These are phyloP conservation scores for Plusia festucae DNA, from an alignment of 2,888 invertebrate species.

Conservation along the genomic window DNA sequence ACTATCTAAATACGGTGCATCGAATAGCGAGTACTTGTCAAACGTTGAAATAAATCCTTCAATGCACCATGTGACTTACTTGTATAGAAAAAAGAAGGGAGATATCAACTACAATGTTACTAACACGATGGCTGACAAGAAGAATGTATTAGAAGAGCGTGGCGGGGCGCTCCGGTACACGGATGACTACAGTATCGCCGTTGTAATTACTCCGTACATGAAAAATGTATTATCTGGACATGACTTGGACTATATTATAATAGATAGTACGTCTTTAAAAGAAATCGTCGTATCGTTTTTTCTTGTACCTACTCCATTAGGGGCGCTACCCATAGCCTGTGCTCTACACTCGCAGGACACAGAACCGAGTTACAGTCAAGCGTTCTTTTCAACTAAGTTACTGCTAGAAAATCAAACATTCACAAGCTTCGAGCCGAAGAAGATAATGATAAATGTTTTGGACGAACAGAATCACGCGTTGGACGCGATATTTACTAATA, in stretches of 20 bases:
- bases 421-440: slow-evolving; percentile 58
- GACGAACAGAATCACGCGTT: slow-evolving; percentile 51
- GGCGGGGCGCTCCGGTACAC: slow-evolving; percentile 35
- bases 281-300: slow-evolving; percentile 56
- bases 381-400: slow-evolving; percentile 56
- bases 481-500: slow-evolving; percentile 51
- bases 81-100: slow-evolving; percentile 26
- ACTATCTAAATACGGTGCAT: slow-evolving; percentile 18
- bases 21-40: slow-evolving; percentile 13
- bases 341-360: slow-evolving; percentile 54
- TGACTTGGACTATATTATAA: slow-evolving; percentile 54
- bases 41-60: slow-evolving; percentile 41
- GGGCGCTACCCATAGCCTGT: slow-evolving; percentile 65
- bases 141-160: slow-evolving; percentile 31
- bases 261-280: slow-evolving; percentile 55
- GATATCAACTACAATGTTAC: background rate
- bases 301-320: slow-evolving; percentile 59
- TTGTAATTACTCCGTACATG: slow-evolving; percentile 66
- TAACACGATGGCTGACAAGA: slow-evolving; percentile 26
- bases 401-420: slow-evolving; percentile 50
- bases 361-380: slow-evolving; percentile 53
- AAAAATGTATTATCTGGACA: slow-evolving; percentile 54
- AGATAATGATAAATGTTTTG: slow-evolving; percentile 53
- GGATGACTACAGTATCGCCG: slow-evolving; percentile 41
- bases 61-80: slow-evolving; percentile 21